Evolutionary conservation across 2,888 invertebrate genomes (phyloP).

Genomic region (Megalurothrips usitatus): DNA sequence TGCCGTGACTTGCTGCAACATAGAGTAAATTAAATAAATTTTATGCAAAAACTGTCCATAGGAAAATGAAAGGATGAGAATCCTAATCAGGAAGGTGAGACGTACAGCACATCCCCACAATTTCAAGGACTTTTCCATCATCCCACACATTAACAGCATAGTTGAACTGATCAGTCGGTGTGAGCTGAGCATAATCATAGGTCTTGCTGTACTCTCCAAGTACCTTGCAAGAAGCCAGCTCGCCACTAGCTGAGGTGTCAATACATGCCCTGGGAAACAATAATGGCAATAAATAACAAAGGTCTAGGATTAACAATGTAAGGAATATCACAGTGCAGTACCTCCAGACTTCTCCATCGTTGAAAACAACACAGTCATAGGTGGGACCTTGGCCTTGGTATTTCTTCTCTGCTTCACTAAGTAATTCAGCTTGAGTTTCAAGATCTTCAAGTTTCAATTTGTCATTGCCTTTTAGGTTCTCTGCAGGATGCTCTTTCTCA

Average conservation of each 20-base stretch:
- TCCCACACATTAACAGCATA: conserved; percentile 88
- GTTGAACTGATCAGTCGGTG: conserved; percentile 75
- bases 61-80: background rate
- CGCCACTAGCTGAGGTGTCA: conserved; percentile 77
- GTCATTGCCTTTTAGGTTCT: conserved; percentile 47
- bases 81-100: conserved; percentile 39
- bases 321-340: conserved; percentile 41
- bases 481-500: conserved; percentile 53
- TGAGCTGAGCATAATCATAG: conserved; percentile 71
- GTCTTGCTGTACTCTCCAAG: conserved; percentile 79
- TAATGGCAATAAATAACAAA: conserved; percentile 27
- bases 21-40: conserved; percentile 32
- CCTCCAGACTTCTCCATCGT: conserved; percentile 90
- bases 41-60: conserved; percentile 19
- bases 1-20: conserved; percentile 84
- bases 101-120: conserved; percentile 92
- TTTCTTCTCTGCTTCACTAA: conserved; percentile 81
- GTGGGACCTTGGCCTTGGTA: conserved; percentile 81
- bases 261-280: conserved; percentile 63
- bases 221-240: conserved; percentile 68
- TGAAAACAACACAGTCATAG: conserved; percentile 89
- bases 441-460: conserved; percentile 84
- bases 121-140: conserved; percentile 83
- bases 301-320: conserved; percentile 25
- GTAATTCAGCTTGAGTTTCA: conserved; percentile 76